phyloP scores from a whole-genome alignment of 2,888 invertebrate species.

The Nemotelus nigrinus region DNA sequence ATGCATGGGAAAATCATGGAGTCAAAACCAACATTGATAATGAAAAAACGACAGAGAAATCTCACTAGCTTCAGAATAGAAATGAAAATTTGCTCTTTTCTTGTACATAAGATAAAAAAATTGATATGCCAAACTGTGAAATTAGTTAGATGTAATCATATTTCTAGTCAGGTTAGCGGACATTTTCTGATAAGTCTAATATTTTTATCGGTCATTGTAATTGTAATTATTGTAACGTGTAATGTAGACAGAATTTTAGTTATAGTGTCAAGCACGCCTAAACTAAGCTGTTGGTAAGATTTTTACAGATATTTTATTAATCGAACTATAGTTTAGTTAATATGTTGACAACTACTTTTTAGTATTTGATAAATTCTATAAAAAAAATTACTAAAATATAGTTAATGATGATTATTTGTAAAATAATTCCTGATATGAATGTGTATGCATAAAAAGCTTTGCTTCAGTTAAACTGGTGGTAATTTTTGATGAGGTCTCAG shows the following conservation, averaged over 20 bases:
- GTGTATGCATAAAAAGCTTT: background rate
- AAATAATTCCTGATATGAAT: background rate
- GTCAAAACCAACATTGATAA: background rate
- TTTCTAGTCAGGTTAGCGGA: slow-evolving; percentile 25
- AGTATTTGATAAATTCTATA: slow-evolving; percentile 15
- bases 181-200: slow-evolving; percentile 1
- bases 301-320: background rate
- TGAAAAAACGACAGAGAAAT: background rate
- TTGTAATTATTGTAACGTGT: slow-evolving; percentile 37
- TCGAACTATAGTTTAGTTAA: slow-evolving; percentile 8
- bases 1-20: background rate
- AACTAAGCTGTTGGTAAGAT: slow-evolving; percentile 23
- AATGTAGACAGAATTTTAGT: slow-evolving; percentile 9
- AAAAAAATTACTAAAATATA: background rate
- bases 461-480: slow-evolving; percentile 16
- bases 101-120: slow-evolving; percentile 25
- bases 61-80: background rate
- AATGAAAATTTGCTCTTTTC: background rate
- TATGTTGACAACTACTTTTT: background rate
- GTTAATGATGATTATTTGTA: background rate
- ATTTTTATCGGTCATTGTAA: slow-evolving; percentile 30
- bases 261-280: background rate
- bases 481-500: too few species aligned
- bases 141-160: slow-evolving; percentile 32
- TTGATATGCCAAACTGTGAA: slow-evolving; percentile 44